A percentile compares a stretch with the other conserved stretches of the same genome.
Evolutionary conservation across 1,140 invertebrate species (phyloP).

Genomic region (Anastatus disparis): DNA sequence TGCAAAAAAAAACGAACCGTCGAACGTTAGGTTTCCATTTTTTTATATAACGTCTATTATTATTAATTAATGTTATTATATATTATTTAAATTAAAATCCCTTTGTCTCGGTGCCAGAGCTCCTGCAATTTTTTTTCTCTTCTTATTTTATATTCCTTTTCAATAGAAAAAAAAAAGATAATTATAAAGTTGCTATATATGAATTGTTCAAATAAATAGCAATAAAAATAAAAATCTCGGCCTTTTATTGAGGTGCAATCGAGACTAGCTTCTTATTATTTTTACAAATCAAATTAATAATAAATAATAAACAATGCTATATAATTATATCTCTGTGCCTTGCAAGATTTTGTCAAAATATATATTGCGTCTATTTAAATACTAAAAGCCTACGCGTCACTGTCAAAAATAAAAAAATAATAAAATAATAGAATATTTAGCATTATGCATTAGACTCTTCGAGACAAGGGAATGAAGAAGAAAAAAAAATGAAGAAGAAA

Average conservation of each 20-base stretch:
- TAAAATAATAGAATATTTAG: background rate
- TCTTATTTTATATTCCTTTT: no score
- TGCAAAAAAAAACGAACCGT: constrained; percentile 32
- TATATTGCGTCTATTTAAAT: background rate
- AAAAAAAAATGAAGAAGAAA: no score
- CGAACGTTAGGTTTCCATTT: constrained; percentile 35
- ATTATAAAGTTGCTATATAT: background rate
- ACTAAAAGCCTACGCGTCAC: background rate
- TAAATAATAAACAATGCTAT: background rate
- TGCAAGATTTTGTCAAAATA: constrained; percentile 13
- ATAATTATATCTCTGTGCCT: constrained; percentile 25
- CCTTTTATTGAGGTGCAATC: no score
- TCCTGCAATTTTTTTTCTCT: background rate
- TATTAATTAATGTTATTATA: constrained; percentile 23
- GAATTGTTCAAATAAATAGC: no score
- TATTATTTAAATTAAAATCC: constrained; percentile 32
- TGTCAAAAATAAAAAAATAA: constrained; percentile 7
- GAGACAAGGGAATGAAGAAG: constrained; percentile 28
- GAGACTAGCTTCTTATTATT: no score
- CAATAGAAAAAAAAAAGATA: background rate
- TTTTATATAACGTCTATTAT: constrained; percentile 37
- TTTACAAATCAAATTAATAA: background rate
- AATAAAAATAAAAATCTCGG: background rate
- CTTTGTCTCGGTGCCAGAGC: constrained; percentile 29
- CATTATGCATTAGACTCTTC: constrained; percentile 33